These are phyloP conservation scores for Andricus quercusramuli DNA, from an alignment of 2,888 invertebrate genomes.

Conservation along the genomic window DNA sequence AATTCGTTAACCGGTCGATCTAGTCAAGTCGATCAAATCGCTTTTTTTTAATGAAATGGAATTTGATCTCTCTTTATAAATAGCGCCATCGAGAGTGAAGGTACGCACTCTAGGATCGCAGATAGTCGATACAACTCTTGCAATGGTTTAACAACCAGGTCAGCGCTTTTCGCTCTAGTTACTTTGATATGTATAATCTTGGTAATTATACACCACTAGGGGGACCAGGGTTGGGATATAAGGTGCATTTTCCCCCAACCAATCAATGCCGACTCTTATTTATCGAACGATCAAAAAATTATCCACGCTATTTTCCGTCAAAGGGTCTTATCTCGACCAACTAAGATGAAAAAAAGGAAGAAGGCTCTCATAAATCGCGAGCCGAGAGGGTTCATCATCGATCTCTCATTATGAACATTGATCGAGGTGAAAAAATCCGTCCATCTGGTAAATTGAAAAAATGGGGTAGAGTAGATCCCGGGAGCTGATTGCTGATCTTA, in stretches of 20 bases:
- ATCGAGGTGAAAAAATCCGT: background rate
- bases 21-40: slow-evolving; percentile 33
- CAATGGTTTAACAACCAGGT: slow-evolving; percentile 67
- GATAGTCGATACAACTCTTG: slow-evolving; percentile 51
- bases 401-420: slow-evolving; percentile 16
- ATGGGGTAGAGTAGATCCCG: background rate
- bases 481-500: background rate
- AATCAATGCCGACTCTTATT: slow-evolving; percentile 50
- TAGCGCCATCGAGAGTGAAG: slow-evolving; percentile 64
- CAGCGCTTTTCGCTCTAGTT: slow-evolving; percentile 73
- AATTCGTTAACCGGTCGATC: slow-evolving; percentile 41
- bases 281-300: slow-evolving; percentile 38
- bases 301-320: slow-evolving; percentile 5
- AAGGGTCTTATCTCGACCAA: background rate
- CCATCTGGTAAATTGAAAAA: background rate
- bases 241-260: slow-evolving; percentile 48
- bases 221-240: slow-evolving; percentile 43
- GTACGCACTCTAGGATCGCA: slow-evolving; percentile 47
- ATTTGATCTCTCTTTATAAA: slow-evolving; percentile 66
- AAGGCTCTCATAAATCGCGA: slow-evolving; percentile 27
- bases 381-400: background rate
- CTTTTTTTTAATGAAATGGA: slow-evolving; percentile 55
- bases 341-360: background rate
- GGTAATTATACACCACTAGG: slow-evolving; percentile 65
- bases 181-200: slow-evolving; percentile 73